Evolutionary conservation across 1,140 invertebrate species (phyloP).

Genomic region (Drosophila bocqueti): DNA sequence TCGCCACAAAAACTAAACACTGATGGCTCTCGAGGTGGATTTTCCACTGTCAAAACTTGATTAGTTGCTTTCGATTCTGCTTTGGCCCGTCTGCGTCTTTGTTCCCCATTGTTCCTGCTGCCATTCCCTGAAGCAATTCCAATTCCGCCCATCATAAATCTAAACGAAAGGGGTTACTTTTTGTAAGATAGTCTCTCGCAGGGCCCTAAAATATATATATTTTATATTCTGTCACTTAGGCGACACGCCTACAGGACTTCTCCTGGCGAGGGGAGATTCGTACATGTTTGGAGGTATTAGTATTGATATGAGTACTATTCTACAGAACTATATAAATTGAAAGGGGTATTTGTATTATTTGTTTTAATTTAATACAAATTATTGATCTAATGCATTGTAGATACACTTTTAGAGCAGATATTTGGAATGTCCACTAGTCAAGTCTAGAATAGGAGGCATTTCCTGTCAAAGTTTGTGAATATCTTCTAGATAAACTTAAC

Average conservation of each 20-base stretch:
- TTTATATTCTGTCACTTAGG: slow-evolving; percentile 66
- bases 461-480: background rate
- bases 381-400: background rate
- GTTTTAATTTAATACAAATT: background rate
- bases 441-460: too few species aligned
- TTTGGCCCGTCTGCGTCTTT: slow-evolving; percentile 30
- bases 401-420: background rate
- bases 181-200: slow-evolving; percentile 37
- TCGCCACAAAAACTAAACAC: slow-evolving; percentile 35
- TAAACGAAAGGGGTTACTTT: slow-evolving; percentile 69
- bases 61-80: slow-evolving; percentile 72
- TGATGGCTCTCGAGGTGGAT: slow-evolving; percentile 71
- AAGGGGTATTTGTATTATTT: background rate
- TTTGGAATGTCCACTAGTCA: too few species aligned
- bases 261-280: background rate
- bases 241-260: slow-evolving; percentile 52
- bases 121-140: slow-evolving; percentile 22
- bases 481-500: too few species aligned
- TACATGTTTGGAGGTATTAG: background rate
- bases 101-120: slow-evolving; percentile 29
- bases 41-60: slow-evolving; percentile 77
- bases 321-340: background rate
- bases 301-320: background rate
- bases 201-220: slow-evolving; percentile 57
- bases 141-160: slow-evolving; percentile 73